A percentile compares a stretch with the other conserved stretches of the same genome.
Conservation (phyloP, 2,113 vertebrate species). For the Emberiza fucata region DNA sequence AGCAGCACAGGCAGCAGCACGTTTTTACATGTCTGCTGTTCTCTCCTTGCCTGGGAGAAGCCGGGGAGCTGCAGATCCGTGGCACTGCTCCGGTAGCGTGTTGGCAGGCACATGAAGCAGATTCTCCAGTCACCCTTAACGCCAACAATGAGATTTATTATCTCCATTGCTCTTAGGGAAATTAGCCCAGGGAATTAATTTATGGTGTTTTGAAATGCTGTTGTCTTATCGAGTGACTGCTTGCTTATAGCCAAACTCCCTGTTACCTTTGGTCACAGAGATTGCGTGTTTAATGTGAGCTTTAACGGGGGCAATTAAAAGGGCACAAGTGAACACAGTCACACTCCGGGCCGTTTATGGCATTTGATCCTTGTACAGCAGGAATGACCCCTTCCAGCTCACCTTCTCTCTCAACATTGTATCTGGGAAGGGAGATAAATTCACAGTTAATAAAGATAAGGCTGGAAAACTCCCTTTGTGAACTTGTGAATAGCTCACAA, state of each 20-base stretch:
- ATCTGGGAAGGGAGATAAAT: slow-evolving; percentile 74
- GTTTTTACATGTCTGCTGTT: background rate
- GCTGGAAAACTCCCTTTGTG: slow-evolving; percentile 34
- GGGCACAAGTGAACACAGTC: slow-evolving; percentile 41
- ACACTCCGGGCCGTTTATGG: slow-evolving; percentile 61
- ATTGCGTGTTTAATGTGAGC: slow-evolving; percentile 59
- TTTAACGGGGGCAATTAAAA: slow-evolving; percentile 59
- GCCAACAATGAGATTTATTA: slow-evolving; percentile 60
- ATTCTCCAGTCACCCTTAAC: slow-evolving; percentile 37
- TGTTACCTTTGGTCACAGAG: slow-evolving; percentile 76
- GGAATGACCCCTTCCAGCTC: slow-evolving; percentile 52
- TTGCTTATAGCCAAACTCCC: slow-evolving; percentile 59
- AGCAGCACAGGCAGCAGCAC: background rate
- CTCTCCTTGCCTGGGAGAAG: background rate
- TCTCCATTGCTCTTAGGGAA: slow-evolving; percentile 42
- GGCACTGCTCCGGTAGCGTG: background rate
- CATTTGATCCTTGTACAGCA: slow-evolving; percentile 66
- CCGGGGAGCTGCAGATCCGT: background rate
- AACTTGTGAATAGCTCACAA: background rate
- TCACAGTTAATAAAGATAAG: slow-evolving; percentile 85
- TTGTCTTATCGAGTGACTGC: slow-evolving; percentile 64
- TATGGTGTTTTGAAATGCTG: slow-evolving; percentile 71
- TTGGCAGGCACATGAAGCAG: background rate
- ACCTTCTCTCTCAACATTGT: slow-evolving; percentile 57
- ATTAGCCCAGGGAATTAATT: slow-evolving; percentile 64